Base-by-base conservation (phyloP, 1,140 invertebrate genomes). In the Armadillidium nasatum region DNA sequence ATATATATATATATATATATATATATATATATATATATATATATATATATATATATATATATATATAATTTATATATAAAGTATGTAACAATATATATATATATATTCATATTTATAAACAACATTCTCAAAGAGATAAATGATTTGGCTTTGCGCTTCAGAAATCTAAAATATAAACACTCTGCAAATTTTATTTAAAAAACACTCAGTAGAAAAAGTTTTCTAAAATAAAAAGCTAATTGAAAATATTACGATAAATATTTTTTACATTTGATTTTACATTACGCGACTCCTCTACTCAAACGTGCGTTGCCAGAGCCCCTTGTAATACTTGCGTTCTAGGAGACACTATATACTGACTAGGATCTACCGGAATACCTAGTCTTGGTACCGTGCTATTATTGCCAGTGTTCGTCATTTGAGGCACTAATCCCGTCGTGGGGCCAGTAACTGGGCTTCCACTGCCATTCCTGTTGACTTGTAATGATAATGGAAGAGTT, bases 261-360 rank as follows among this genome's bases (percentile, higher is more conserved):
- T 60, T 60, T 50, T 50, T 60, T 60, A 33, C 33, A 33, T 33
- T 33, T 33, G 33, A 33, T 33, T 33, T 33, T 33, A 33, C 33
- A 33, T 3, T 33, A 33, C 33, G 33, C 6, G 2, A 33, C 33
- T 60, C 50, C 4, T 1, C 11, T 19, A 15, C 19, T 60, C 50
- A 80, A 74, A 80, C 79, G 73, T 80, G 79, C 44, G 79, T 80
- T 69, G 79, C 79, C 44, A 80, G 69, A 19, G 79, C 79, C 0
- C 79, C 79, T 50, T 78, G 79, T 74, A 80, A 73, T 44, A 80
- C 79, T 69, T 80, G 77, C 43, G 77, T 80, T 21, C 79, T 73
- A n/a, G 79, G 79, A 23, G 79, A 77, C 75, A 80, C 76, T 13
- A 80, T 80, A 46, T 80, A 80, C 73, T 80, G 79, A 69, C 79